phyloP scores from a whole-genome alignment of 2,797 vertebrate species.

The Sciaenops ocellatus region DNA sequence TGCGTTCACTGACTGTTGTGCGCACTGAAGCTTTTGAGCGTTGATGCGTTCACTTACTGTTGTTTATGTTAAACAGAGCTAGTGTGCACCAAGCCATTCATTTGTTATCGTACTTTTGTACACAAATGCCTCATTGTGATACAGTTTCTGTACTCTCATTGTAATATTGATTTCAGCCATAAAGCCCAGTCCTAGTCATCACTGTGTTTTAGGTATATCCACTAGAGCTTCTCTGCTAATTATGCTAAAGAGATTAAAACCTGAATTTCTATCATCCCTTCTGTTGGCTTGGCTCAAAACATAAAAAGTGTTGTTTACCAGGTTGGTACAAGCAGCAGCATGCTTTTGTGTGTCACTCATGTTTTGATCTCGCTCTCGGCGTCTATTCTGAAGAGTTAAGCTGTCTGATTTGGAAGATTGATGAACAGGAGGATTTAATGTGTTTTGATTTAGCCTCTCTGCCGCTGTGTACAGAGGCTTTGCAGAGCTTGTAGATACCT shows the following conservation, averaged over 20 bases:
- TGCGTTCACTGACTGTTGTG: too few species aligned
- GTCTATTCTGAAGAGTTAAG: constrained; percentile 15
- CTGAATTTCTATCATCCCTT: constrained; percentile 1
- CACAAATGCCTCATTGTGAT: too few species aligned
- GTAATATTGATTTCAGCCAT: not conserved
- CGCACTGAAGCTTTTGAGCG: too few species aligned
- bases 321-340: constrained; percentile 67
- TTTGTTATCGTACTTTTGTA: too few species aligned
- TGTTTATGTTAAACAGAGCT: too few species aligned
- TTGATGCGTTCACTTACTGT: too few species aligned
- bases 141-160: too few species aligned
- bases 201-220: not conserved
- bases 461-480: not conserved
- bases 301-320: constrained; percentile 35
- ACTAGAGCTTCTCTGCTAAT: not conserved
- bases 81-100: too few species aligned
- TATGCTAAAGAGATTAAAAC: not conserved
- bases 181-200: too few species aligned
- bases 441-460: constrained; percentile 16
- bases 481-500: not conserved
- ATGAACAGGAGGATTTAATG: constrained; percentile 11
- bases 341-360: constrained; percentile 52
- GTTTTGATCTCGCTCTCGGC: constrained; percentile 49
- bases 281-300: constrained; percentile 25
- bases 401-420: constrained; percentile 21